Evolutionary conservation across 1,140 invertebrate genomes (phyloP).

Genomic region (Tribolium madens): DNA sequence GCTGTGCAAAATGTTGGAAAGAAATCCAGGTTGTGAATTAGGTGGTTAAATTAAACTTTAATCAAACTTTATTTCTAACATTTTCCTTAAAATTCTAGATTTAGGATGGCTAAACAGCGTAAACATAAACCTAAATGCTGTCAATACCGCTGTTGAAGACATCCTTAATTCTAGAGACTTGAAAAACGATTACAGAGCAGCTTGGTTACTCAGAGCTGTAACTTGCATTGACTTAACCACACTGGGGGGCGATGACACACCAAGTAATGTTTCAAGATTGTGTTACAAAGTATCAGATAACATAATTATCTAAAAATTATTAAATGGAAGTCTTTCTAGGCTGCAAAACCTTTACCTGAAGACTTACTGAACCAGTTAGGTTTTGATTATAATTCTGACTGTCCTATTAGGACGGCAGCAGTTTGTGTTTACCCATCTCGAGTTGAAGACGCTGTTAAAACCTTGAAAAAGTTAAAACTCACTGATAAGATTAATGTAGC

Average conservation of each 20-base stretch:
- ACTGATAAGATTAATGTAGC: conserved; percentile 77
- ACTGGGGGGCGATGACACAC: conserved; percentile 89
- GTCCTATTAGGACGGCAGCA: conserved; percentile 76
- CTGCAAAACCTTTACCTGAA: conserved; percentile 68
- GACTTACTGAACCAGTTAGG: conserved; percentile 60
- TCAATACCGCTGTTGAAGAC: conserved; percentile 69
- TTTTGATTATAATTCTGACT: conserved; percentile 58
- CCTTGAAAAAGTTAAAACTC: conserved; percentile 72
- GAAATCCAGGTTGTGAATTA: conserved; percentile 62
- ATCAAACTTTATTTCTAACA: too few relatives aligned
- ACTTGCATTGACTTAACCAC: conserved; percentile 94
- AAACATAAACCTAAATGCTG: conserved; percentile 71
- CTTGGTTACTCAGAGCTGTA: conserved; percentile 85
- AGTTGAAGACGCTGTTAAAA: conserved; percentile 77
- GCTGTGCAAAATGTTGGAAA: conserved; percentile 54
- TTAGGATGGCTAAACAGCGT: conserved; percentile 70
- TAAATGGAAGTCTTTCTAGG: conserved; percentile 64
- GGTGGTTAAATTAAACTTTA: conserved; percentile 53
- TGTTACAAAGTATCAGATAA: conserved; percentile 78
- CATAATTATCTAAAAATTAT: not conserved
- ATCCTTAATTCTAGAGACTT: conserved; percentile 64
- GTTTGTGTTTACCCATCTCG: conserved; percentile 95
- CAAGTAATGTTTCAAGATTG: conserved; percentile 81
- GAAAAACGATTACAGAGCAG: conserved; percentile 69
- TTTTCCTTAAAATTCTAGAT: conserved; percentile 66